Evolutionary conservation across 2,888 invertebrate genomes (phyloP), one percentile per base, ranked within the genome.

Genomic region (Hedya salicella): DNA sequence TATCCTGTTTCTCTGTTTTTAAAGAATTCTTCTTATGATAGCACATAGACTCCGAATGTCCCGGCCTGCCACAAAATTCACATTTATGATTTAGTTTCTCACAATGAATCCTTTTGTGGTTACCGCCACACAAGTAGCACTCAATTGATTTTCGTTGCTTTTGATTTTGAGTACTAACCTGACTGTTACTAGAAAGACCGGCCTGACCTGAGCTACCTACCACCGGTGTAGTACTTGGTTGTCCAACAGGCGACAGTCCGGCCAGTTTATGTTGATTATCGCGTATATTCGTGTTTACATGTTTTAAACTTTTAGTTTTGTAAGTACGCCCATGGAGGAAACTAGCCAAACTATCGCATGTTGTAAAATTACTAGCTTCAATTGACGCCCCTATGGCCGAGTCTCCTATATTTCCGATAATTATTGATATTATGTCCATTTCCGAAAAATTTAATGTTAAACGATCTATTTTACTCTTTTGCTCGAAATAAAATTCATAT

Each of bases 111-210:
- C 25, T 32, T 30, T 17, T 39, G 6, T 60, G 60, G 13, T 60
- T 60, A 9, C 60, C 49, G 1, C 60, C 60, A 44, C 59, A 60
- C n/a, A 17, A 30, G 46, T 39, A 60, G 17, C 60, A 60, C 36
- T 60, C 25, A 17, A 60, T 48, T 11, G n/a, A 39, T 49, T 60
- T 60, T 9, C 49, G 32, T 5, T 60, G 42, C n/a, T 46, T 25
- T 39, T 44, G 49, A 39, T 25, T 42, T n/a, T n/a, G n/a, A n/a
- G n/a, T n/a, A 8, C 4, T 11, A 14, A 25, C 6, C 25, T 4
- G 6, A 25, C 25, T 25, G 25, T 25, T 25, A 25, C 6, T 25
- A 25, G 25, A 25, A 25, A 25, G 25, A 25, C 25, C 25, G 6
- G 3, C 6, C 25, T 25, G 25, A 25, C 25, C 25, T 6, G 25